Percentiles rank a stretch among this genome's conserved stretches.
phyloP scores from a whole-genome alignment of 2,113 vertebrate genomes.

The Dicaeum eximium region DNA sequence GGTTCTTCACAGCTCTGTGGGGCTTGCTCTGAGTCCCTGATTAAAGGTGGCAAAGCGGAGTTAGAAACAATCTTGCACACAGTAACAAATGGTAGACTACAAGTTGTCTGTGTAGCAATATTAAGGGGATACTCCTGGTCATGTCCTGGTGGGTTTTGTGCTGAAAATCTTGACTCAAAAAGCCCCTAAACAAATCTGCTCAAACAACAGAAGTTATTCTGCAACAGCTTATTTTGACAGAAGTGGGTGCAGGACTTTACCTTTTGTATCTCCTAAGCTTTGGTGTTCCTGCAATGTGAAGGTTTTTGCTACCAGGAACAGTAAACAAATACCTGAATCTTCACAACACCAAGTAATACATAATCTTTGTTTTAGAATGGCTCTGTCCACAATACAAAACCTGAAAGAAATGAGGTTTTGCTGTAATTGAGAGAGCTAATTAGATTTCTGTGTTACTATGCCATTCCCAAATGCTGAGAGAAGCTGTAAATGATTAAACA shows the following conservation, averaged over 20 bases:
- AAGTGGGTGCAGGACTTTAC: neutral
- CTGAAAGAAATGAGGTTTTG: neutral
- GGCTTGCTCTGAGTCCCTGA: neutral
- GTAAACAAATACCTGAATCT: neutral
- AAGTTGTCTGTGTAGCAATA: neutral
- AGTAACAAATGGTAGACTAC: neutral
- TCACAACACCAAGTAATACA: neutral
- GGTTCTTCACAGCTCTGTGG: rapidly evolving
- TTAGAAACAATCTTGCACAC: rapidly evolving
- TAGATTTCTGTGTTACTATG: neutral
- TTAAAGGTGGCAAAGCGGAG: neutral
- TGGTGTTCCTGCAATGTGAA: neutral
- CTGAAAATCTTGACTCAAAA: neutral
- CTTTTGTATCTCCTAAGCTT: neutral
- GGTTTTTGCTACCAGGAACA: neutral
- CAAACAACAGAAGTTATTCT: neutral
- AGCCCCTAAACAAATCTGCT: neutral
- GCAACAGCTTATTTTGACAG: neutral
- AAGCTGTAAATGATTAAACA: neutral
- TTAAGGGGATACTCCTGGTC: neutral
- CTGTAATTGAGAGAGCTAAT: neutral
- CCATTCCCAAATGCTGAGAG: neutral
- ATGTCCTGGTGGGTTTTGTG: neutral
- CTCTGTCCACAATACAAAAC: neutral
- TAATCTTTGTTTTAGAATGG: neutral